A percentile compares a stretch with the other conserved stretches of the same genome.
Evolutionary conservation across 2,888 invertebrate genomes (phyloP).

Genomic region (Mesoligia furuncula): DNA sequence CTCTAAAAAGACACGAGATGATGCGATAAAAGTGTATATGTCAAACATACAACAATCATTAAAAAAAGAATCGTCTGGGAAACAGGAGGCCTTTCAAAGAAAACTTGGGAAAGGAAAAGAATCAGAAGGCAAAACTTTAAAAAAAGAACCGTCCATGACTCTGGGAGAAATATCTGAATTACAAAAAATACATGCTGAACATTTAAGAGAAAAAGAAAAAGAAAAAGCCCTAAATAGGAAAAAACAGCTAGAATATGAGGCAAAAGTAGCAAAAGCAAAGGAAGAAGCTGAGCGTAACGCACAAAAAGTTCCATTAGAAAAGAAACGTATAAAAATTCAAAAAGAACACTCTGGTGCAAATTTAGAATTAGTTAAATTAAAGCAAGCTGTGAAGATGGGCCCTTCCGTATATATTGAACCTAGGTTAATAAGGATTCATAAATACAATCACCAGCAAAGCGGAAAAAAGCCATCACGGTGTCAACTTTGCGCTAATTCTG

Average conservation of each 20-base stretch:
- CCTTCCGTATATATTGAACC: neutral
- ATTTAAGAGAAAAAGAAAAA: slow-evolving; percentile 8
- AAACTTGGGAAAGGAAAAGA: neutral
- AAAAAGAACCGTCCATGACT: too few relatives aligned
- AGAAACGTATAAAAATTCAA: slow-evolving; percentile 59
- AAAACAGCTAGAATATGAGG: neutral
- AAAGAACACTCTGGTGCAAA: slow-evolving; percentile 64
- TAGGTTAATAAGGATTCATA: slow-evolving; percentile 12
- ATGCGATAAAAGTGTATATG: neutral
- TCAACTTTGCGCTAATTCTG: slow-evolving; percentile 34
- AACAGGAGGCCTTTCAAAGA: neutral
- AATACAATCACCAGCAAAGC: neutral
- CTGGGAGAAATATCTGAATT: neutral
- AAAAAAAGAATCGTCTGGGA: neutral
- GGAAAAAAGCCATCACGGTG: slow-evolving; percentile 2
- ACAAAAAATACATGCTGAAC: slow-evolving; percentile 19
- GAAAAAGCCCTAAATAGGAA: neutral
- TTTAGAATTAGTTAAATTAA: slow-evolving; percentile 70
- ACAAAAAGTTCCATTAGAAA: slow-evolving; percentile 48
- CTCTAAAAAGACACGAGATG: neutral
- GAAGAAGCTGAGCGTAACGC: neutral
- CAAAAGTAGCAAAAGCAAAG: neutral
- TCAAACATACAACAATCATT: neutral
- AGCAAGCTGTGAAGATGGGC: slow-evolving; percentile 55
- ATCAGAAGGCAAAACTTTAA: neutral